Evolutionary conservation across 1,140 invertebrate genomes (phyloP), one percentile per base, ranked within the genome.

Genomic region (Anoplolepis gracilipes): DNA sequence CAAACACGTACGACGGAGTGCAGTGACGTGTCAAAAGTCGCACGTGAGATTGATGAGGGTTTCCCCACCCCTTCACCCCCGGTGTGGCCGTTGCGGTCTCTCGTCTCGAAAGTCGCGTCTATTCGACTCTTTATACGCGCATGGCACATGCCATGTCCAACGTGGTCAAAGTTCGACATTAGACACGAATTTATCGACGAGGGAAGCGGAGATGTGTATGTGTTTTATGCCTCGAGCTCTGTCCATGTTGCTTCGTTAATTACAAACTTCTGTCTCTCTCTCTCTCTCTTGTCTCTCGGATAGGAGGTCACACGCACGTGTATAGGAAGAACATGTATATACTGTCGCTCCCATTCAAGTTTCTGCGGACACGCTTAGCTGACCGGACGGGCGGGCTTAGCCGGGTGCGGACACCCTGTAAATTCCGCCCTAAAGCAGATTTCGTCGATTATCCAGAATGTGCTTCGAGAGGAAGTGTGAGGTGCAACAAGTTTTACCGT

Each of bases 31-130:
- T 91, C 89, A 87, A 65, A 90, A 87, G 89, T 90, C 85, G 65
- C 84, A 57, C 39, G 67, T 67, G 89, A 90, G 89, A 91, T 91
- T 90, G 90, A 91, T 88, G 87, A 90, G 73, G 87, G 75, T 75
- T n/a, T n/a, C n/a, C n/a, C n/a, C n/a, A n/a, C n/a, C n/a, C n/a
- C n/a, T n/a, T n/a, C n/a, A n/a, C 53, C 28, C 73, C 25, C 33
- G 33, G 19, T 57, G 64, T 61, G 70, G 30, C 79, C 28, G 73
- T 55, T 57, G 19, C 16, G 28, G 30, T 36, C 59, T 65, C 46
- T 53, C 62, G 62, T 57, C 65, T 53, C 61, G 64, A 72, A 73
- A 84, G 30, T 77, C 57, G 55, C 65, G 49, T 28, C 28, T 55
- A 49, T 42, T 39, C 39, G 16, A 59, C n/a, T 73, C 42, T 79